Evolutionary conservation across 2,888 invertebrate species (phyloP).

Genomic region (Lasioglossum leucozonium): DNA sequence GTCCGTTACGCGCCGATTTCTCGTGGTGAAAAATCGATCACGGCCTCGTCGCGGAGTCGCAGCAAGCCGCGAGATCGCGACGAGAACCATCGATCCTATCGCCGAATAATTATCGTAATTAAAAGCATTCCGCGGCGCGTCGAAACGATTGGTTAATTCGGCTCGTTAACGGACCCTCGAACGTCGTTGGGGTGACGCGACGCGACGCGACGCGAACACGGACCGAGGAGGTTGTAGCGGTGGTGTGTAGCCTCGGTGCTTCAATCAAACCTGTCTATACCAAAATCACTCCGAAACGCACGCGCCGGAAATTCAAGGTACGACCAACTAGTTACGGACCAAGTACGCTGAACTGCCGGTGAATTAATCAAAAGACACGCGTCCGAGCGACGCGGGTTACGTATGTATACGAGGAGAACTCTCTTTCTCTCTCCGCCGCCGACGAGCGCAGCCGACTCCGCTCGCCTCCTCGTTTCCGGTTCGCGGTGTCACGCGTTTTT

Average conservation of each 20-base stretch:
- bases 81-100: conserved; percentile 15
- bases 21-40: not conserved
- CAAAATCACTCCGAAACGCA: conserved; percentile 58
- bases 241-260: conserved; percentile 43
- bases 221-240: not conserved
- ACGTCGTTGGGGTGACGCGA: conserved; percentile 16
- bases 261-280: conserved; percentile 65
- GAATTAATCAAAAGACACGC: conserved; percentile 54
- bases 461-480: conserved; percentile 2
- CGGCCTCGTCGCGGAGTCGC: not conserved
- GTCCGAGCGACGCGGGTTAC: conserved; percentile 44
- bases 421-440: conserved; percentile 18
- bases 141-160: conserved; percentile 38
- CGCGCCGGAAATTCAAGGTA: conserved; percentile 70
- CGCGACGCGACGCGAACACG: conserved; percentile 11
- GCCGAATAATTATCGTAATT: conserved; percentile 26
- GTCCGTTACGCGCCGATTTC: not conserved
- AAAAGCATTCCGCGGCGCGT: conserved; percentile 34
- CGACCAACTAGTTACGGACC: conserved; percentile 74
- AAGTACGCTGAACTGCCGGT: conserved; percentile 73
- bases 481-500: not conserved
- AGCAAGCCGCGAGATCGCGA: not conserved
- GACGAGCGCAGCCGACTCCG: conserved; percentile 8
- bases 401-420: conserved; percentile 50
- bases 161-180: conserved; percentile 39